A percentile compares a stretch with the other conserved stretches of the same genome.
Conservation (phyloP, 2,113 vertebrate genomes). For the Heteronetta atricapilla region DNA sequence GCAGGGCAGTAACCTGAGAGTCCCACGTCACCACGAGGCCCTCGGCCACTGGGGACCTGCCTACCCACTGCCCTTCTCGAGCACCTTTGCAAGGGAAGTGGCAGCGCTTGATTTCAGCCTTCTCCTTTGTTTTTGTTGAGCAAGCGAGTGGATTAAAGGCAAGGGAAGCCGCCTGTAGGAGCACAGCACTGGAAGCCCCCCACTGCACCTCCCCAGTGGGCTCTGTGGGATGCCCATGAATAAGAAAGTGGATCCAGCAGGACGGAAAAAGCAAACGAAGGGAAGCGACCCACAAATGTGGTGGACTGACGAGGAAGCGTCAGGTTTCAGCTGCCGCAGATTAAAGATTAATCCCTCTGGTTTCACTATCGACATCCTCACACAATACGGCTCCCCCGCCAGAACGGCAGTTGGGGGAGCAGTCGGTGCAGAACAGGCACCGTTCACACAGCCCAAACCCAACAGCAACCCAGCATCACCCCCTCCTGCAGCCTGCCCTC, state of each 20-base stretch:
- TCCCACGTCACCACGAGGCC: background rate
- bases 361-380: background rate
- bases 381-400: background rate
- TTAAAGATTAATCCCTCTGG: background rate
- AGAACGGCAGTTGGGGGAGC: accelerated
- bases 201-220: background rate
- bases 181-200: accelerated
- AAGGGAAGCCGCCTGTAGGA: background rate
- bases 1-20: accelerated
- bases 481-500: background rate
- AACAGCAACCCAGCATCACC: background rate
- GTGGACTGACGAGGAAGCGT: background rate
- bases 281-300: background rate
- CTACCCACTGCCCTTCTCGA: background rate
- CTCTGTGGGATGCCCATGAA: background rate
- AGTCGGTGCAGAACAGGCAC: accelerated
- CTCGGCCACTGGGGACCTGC: background rate
- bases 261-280: background rate
- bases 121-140: background rate
- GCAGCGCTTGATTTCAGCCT: background rate
- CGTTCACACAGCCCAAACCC: background rate
- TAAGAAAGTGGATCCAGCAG: background rate
- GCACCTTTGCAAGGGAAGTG: background rate
- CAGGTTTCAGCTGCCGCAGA: background rate
- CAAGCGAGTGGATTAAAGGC: background rate